Conservation (phyloP, 2,888 invertebrate genomes). For the Linnaemya vulpina region DNA sequence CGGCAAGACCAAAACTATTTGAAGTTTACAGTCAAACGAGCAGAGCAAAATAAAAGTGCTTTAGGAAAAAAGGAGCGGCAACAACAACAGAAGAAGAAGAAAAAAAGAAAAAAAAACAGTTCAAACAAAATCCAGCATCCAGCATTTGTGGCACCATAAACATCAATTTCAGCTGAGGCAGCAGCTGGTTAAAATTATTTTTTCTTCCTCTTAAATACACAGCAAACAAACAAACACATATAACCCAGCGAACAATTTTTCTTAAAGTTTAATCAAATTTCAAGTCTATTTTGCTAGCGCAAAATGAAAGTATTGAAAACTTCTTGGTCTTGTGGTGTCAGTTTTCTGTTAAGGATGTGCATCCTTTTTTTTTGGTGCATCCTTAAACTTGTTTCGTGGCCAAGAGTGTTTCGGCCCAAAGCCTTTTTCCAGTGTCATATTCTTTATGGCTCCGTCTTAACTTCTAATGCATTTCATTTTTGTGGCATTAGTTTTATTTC, state of each 20-base stretch:
- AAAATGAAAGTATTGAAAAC: no score
- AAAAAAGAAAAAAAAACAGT: neutral
- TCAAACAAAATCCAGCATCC: slow-evolving; percentile 54
- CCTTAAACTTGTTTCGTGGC: neutral
- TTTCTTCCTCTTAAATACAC: slow-evolving; percentile 20
- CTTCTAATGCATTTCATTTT: slow-evolving; percentile 57
- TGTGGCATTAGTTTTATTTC: slow-evolving; percentile 63
- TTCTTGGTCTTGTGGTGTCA: neutral
- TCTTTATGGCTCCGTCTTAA: slow-evolving; percentile 9
- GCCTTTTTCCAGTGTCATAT: neutral
- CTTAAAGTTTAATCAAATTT: no score
- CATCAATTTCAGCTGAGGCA: slow-evolving; percentile 69
- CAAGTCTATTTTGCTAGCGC: no score
- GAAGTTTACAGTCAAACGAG: slow-evolving; percentile 7
- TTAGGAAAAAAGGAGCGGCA: slow-evolving; percentile 17
- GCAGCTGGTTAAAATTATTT: slow-evolving; percentile 65
- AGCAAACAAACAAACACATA: neutral
- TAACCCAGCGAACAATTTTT: slow-evolving; percentile 36
- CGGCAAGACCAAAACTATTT: slow-evolving; percentile 45
- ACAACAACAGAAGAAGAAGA: slow-evolving; percentile 11
- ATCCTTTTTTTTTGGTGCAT: neutral
- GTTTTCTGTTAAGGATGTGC: no score
- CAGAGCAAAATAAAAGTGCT: neutral
- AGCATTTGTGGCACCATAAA: slow-evolving; percentile 54
- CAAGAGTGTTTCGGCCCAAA: neutral